These are phyloP conservation scores for Eclectus roratus DNA, from an alignment of 2,113 vertebrate species.

Conservation along the genomic window DNA sequence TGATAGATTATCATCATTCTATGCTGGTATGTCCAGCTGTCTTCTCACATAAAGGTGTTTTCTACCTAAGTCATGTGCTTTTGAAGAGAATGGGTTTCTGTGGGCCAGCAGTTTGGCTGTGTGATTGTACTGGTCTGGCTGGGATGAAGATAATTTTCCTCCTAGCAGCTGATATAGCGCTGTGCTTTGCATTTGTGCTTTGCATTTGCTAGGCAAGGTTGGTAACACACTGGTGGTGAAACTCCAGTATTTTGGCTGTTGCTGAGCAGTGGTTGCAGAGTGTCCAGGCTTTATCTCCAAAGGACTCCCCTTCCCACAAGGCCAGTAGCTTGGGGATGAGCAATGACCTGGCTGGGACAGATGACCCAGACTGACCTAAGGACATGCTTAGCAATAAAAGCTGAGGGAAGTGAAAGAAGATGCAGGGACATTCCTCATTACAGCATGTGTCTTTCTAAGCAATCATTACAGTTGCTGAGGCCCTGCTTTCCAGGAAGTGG, in stretches of 20 bases:
- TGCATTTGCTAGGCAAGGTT: not conserved
- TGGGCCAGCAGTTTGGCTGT: not conserved
- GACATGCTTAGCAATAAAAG: not conserved
- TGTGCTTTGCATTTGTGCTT: not conserved
- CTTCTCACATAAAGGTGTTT: not conserved
- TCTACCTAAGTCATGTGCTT: not conserved
- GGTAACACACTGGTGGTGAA: not conserved
- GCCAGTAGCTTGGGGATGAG: not conserved
- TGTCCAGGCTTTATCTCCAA: not conserved
- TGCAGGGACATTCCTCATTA: not conserved
- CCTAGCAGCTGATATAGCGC: not conserved
- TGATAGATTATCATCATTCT: not conserved
- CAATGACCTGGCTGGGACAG: not conserved
- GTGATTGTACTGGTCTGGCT: not conserved
- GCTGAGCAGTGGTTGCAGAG: not conserved
- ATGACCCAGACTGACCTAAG: not conserved
- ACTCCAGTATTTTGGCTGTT: not conserved
- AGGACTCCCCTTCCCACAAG: accelerated
- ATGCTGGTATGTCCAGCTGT: not conserved
- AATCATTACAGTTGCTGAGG: not conserved
- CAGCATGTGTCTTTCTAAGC: not conserved
- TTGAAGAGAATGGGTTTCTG: not conserved
- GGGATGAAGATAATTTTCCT: not conserved
- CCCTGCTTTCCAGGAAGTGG: not conserved
- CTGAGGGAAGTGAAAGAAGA: not conserved